These are phyloP conservation scores for Atrina japonica DNA, from an alignment of 2,888 invertebrate genomes.

Conservation along the genomic window DNA sequence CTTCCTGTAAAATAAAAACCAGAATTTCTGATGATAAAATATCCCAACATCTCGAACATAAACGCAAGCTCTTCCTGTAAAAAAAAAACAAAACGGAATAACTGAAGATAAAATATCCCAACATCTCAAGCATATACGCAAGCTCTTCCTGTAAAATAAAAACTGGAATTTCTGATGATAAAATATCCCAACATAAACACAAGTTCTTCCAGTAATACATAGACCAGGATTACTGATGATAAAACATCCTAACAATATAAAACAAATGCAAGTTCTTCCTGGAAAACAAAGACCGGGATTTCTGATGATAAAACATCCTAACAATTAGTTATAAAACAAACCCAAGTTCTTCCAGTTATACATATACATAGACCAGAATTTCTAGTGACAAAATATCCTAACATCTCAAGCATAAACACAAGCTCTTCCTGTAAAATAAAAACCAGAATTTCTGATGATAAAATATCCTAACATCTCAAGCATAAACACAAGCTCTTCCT, in stretches of 20 bases:
- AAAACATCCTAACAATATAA: conserved; percentile 97
- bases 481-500: conserved; percentile 97
- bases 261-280: conserved; percentile 97
- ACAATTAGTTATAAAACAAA: conserved; percentile 96
- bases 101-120: no score
- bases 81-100: not conserved
- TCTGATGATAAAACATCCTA: no score
- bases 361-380: not conserved
- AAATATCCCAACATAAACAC: conserved; percentile 96
- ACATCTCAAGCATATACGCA: conserved; percentile 96
- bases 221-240: not conserved
- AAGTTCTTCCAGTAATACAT: conserved; percentile 89
- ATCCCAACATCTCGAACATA: conserved; percentile 96
- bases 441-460: no score
- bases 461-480: conserved; percentile 97
- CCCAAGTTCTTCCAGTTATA: conserved; percentile 92
- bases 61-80: conserved; percentile 95
- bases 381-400: conserved; percentile 94
- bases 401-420: conserved; percentile 96
- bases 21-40: no score
- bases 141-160: conserved; percentile 89
- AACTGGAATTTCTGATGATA: no score
- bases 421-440: conserved; percentile 89
- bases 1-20: conserved; percentile 86
- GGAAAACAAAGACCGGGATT: conserved; percentile 63